phyloP scores from a whole-genome alignment of 2,888 invertebrate species.

The Drosophila borealis region DNA sequence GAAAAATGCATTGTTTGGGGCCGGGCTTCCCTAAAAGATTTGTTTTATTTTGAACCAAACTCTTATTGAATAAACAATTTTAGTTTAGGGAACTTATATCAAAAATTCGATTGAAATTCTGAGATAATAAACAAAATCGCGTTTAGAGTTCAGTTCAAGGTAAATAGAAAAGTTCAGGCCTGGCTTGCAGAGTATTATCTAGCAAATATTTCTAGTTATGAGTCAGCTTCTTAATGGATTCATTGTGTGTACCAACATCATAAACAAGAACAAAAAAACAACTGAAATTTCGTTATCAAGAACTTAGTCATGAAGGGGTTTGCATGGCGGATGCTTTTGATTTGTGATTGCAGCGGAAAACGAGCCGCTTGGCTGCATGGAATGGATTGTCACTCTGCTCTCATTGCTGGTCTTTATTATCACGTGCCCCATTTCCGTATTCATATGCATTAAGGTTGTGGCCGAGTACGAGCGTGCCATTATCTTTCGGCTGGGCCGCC shows the following conservation, averaged over 20 bases:
- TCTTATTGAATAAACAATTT: too few relatives aligned
- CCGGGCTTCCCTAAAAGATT: too few relatives aligned
- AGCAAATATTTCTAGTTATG: background rate
- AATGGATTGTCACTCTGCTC: slow-evolving; percentile 89
- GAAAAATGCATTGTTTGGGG: too few relatives aligned
- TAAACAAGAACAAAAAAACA: background rate
- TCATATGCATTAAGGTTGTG: slow-evolving; percentile 94
- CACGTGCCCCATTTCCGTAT: slow-evolving; percentile 93
- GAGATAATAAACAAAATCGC: too few relatives aligned
- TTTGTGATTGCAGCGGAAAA: slow-evolving; percentile 85
- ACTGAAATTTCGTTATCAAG: background rate
- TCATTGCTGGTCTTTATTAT: slow-evolving; percentile 90
- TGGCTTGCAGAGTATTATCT: too few relatives aligned
- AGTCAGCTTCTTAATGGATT: background rate
- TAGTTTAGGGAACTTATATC: too few relatives aligned
- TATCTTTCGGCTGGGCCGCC: slow-evolving; percentile 93
- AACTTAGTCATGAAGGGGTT: background rate
- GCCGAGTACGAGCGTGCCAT: slow-evolving; percentile 95
- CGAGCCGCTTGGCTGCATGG: slow-evolving; percentile 89
- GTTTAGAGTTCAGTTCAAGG: too few relatives aligned
- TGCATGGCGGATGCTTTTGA: background rate
- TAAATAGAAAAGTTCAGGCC: too few relatives aligned
- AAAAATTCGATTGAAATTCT: too few relatives aligned
- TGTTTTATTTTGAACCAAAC: too few relatives aligned
- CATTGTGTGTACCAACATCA: background rate